Evolutionary conservation across 2,113 vertebrate species (phyloP).

Genomic region (Puntigrus tetrazona): DNA sequence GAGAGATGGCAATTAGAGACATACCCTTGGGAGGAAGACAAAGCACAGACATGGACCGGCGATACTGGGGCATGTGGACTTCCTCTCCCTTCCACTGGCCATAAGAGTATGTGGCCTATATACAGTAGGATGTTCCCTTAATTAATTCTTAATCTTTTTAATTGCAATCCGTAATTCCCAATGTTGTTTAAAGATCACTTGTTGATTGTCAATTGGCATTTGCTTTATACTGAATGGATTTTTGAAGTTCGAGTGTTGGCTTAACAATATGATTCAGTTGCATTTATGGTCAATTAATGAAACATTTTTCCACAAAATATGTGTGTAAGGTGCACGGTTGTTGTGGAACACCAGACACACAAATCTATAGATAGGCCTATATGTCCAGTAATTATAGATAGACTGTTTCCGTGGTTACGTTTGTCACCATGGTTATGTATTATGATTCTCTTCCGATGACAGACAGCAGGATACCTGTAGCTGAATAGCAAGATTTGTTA

Average conservation of each 20-base stretch:
- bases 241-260: background rate
- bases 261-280: background rate
- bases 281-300: background rate
- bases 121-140: background rate
- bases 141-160: background rate
- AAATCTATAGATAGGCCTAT: constrained; percentile 18
- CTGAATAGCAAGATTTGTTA: background rate
- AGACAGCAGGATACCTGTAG: background rate
- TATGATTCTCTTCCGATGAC: constrained; percentile 11
- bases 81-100: background rate
- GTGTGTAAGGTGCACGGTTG: background rate
- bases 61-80: background rate
- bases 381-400: constrained; percentile 16
- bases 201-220: background rate
- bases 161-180: background rate
- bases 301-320: background rate
- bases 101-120: background rate
- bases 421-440: constrained; percentile 34
- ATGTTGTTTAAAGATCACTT: background rate
- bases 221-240: background rate
- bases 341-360: background rate
- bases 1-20: background rate
- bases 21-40: background rate
- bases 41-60: background rate
- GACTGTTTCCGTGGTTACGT: constrained; percentile 33